Percentiles rank a stretch among this genome's conserved stretches.
These are phyloP conservation scores for Neomorphus geoffroyi DNA, from an alignment of 2,797 vertebrate genomes.

Conservation along the genomic window DNA sequence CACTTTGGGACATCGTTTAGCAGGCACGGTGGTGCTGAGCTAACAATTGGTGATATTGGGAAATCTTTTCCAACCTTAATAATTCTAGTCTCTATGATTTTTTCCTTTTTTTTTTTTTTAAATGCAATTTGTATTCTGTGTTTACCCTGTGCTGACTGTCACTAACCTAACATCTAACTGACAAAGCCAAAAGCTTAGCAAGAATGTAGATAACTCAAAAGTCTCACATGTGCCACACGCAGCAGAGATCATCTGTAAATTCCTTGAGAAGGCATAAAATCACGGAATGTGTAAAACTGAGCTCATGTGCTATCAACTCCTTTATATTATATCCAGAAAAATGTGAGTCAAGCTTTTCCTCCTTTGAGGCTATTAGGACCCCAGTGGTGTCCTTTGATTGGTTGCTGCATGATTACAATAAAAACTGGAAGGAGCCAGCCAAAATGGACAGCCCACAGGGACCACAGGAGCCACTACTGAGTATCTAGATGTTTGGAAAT, in stretches of 20 bases:
- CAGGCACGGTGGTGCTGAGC: too few relatives aligned
- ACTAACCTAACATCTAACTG: too few relatives aligned
- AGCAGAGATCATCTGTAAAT: background rate
- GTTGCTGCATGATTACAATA: background rate
- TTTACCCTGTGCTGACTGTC: too few relatives aligned
- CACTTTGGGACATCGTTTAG: too few relatives aligned
- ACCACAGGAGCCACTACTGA: background rate
- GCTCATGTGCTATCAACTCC: background rate
- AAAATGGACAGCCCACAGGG: background rate
- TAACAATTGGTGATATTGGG: too few relatives aligned
- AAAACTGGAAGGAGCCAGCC: background rate
- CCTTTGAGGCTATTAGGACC: background rate
- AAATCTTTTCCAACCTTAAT: too few relatives aligned
- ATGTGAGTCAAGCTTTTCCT: background rate
- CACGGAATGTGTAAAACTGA: background rate
- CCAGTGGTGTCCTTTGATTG: background rate
- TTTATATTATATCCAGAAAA: background rate
- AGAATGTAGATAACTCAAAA: background rate
- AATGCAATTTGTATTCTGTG: too few relatives aligned
- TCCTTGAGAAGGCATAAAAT: background rate
- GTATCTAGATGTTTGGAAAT: background rate
- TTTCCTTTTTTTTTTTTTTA: too few relatives aligned
- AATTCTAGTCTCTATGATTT: too few relatives aligned
- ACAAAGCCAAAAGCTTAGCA: too few relatives aligned
- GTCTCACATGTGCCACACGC: too few relatives aligned